Base-by-base conservation (phyloP, 2,888 invertebrate genomes). In the Hedya salicella region DNA sequence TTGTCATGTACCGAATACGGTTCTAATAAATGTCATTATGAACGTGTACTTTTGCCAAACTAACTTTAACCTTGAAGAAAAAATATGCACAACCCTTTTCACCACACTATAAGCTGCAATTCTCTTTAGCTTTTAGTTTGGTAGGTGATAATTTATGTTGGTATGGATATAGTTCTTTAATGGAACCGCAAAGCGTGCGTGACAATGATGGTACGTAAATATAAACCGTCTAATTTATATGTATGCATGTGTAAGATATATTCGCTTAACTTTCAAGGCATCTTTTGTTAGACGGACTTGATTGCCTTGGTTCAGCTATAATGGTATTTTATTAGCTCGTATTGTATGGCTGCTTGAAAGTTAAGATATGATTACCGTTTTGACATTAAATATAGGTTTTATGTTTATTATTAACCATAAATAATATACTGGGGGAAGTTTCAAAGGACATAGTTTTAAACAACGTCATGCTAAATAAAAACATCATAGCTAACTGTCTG, bases 21-120 rank as follows among this genome's bases (percentile, higher is more conserved):
- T 87, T 83, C 89, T 91, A 91, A 91, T 91, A 91, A 91, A 91
- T 91, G 91, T 90, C 91, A 91, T 91, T 91, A 91, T 87, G 88
- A 90, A 85, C 83, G 85, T 85, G 79, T 80, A 81, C 77, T 76
- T 70, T 72, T 70, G 73, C 87, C 74, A 87, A 76, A 9, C 64
- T 78, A 77, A 36, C 13, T 0, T 16, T 68, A 5, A 57, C 46
- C 4, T 17, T 40, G 0, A 2, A n/a, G 16, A 2, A 70, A 78
- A 68, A 25, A 42, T 42, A 67, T 42, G 30, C 39, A 63, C 49
- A 52, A 4, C 62, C 67, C 73, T 80, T 75, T 39, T 0, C 0
- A 0, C 0, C 0, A 16, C 0, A 11, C 0, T 0, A 42, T 75
- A 85, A 69, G 70, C 75, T 67, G 62, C 44, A 69, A 13, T 72